These are phyloP conservation scores for Cephalotes varians DNA, from an alignment of 2,888 invertebrate species.

Conservation along the genomic window DNA sequence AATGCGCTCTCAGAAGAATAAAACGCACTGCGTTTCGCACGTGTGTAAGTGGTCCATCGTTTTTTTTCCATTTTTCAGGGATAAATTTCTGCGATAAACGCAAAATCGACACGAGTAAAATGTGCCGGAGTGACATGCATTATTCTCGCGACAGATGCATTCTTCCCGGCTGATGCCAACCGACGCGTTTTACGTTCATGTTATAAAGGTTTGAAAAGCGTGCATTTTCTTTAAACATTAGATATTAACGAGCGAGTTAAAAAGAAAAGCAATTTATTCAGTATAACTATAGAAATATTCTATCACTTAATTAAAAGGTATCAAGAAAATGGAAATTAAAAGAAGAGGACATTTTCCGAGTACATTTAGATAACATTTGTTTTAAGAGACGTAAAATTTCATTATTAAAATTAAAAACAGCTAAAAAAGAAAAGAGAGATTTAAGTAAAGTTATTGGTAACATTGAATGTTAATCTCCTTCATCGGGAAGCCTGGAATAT, in stretches of 20 bases:
- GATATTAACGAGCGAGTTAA: background rate
- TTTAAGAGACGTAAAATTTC: background rate
- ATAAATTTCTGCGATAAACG: constrained; percentile 41
- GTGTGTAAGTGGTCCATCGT: background rate
- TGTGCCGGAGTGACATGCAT: constrained; percentile 15
- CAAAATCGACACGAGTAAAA: constrained; percentile 2
- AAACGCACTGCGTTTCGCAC: constrained; percentile 1
- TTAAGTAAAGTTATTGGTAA: background rate
- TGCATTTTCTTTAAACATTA: background rate
- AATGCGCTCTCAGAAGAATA: constrained; percentile 3
- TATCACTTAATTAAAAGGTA: background rate
- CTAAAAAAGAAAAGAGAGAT: background rate
- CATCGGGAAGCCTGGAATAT: background rate
- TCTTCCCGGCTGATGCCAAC: constrained; percentile 11
- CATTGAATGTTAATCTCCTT: background rate
- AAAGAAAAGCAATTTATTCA: background rate
- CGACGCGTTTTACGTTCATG: background rate
- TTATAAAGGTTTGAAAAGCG: background rate
- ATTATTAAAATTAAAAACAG: background rate
- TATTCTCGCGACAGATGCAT: constrained; percentile 28
- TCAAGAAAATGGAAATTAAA: background rate
- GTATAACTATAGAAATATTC: background rate
- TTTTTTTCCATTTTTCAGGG: constrained; percentile 4
- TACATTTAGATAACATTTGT: background rate
- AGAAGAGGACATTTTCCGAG: background rate